phyloP scores from a whole-genome alignment of 2,797 vertebrate genomes.

The Hylomyscus alleni region DNA sequence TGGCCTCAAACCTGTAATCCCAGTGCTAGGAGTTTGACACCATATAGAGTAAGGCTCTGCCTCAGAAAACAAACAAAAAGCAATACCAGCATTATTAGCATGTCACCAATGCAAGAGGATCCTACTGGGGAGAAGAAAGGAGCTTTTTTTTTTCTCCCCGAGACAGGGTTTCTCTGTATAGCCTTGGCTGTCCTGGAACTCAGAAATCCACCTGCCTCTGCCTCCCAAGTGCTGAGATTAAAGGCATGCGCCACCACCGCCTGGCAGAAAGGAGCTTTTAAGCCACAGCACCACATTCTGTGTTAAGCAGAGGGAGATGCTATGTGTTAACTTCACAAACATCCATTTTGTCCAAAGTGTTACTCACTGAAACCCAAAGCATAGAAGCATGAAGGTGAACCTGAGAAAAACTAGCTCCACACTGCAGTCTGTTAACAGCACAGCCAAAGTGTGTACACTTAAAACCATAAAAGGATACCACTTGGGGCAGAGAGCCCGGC shows the following conservation, averaged over 20 bases:
- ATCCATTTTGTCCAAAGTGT: neutral
- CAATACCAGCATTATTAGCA: neutral
- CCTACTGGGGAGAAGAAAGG: neutral
- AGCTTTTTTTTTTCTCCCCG: too few species aligned
- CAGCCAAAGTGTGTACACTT: slow-evolving; percentile 19
- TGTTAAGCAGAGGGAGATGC: neutral
- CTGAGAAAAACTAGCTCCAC: neutral
- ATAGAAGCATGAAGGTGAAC: neutral
- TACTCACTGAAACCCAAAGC: neutral
- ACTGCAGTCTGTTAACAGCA: slow-evolving; percentile 53
- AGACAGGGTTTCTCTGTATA: too few species aligned
- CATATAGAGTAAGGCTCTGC: neutral
- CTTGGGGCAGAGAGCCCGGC: slow-evolving; percentile 98
- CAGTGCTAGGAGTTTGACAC: neutral
- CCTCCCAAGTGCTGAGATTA: too few species aligned
- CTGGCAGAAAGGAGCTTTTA: neutral
- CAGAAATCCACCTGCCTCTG: too few species aligned
- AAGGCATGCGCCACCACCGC: too few species aligned
- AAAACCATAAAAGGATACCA: slow-evolving; percentile 94
- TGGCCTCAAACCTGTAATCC: neutral
- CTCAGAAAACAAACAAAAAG: neutral
- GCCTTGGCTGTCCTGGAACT: too few species aligned
- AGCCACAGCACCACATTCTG: neutral
- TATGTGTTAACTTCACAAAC: neutral
- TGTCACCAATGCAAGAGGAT: neutral